A percentile compares a stretch with the other conserved stretches of the same genome.
Evolutionary conservation across 2,797 vertebrate species (phyloP).

Genomic region (Mycteria americana): DNA sequence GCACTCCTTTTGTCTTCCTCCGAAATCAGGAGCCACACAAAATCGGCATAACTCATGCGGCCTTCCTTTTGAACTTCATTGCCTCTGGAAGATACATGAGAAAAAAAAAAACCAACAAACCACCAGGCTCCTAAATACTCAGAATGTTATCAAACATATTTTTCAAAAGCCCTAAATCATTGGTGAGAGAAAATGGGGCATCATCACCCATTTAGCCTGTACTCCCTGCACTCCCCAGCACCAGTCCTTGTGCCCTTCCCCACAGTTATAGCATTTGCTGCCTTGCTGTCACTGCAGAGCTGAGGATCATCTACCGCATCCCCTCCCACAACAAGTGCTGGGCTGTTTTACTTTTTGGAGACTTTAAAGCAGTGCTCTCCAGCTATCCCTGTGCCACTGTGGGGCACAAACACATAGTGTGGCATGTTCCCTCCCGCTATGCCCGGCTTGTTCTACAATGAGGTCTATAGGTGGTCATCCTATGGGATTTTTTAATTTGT

Average conservation of each 20-base stretch:
- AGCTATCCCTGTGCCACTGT: neutral
- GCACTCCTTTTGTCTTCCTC: slow-evolving; percentile 98
- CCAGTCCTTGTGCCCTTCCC: neutral
- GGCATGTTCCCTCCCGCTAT: neutral
- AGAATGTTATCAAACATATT: neutral
- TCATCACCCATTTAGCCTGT: neutral
- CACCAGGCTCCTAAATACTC: neutral
- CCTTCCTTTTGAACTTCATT: slow-evolving; percentile 91
- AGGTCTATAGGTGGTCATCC: neutral
- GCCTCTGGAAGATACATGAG: slow-evolving; percentile 81
- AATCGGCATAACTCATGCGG: slow-evolving; percentile 98
- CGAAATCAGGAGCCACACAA: slow-evolving; percentile 97
- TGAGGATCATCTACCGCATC: neutral
- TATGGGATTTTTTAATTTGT: neutral
- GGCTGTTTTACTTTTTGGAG: neutral
- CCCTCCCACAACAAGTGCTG: neutral
- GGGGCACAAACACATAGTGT: neutral
- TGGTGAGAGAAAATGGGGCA: neutral
- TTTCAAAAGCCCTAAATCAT: neutral
- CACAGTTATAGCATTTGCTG: neutral
- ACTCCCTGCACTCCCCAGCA: neutral
- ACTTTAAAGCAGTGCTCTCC: neutral
- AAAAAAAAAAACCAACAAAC: neutral
- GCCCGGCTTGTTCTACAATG: neutral
- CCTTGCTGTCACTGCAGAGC: neutral